These are phyloP conservation scores for Periophthalmus magnuspinnatus DNA, from an alignment of 2,797 vertebrate genomes.

Conservation along the genomic window DNA sequence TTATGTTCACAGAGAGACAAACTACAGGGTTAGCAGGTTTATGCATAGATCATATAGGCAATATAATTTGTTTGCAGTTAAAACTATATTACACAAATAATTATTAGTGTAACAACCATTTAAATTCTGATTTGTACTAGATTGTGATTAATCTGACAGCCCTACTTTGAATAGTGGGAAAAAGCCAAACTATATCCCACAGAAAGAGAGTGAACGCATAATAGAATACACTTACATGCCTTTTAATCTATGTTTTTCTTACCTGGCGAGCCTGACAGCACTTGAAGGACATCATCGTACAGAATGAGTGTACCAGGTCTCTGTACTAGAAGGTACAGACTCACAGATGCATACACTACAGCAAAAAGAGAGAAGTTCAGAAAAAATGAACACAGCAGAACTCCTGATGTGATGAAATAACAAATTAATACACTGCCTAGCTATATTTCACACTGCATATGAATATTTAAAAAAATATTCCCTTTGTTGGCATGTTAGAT, in stretches of 20 bases:
- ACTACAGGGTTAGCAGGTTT: too few relatives aligned
- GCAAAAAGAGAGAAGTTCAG: constrained; percentile 16
- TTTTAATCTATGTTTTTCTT: constrained; percentile 23
- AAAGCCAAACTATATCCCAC: background rate
- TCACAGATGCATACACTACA: constrained; percentile 91
- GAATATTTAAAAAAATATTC: too few relatives aligned
- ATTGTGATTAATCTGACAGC: background rate
- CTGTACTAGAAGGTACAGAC: constrained; percentile 91
- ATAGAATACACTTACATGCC: too few relatives aligned
- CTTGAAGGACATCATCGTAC: constrained; percentile 93
- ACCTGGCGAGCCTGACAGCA: constrained; percentile 93
- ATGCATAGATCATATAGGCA: too few relatives aligned
- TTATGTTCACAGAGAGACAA: too few relatives aligned
- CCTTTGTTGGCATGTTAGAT: too few relatives aligned
- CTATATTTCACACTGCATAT: background rate
- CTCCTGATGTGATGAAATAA: constrained; percentile 5
- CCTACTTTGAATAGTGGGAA: background rate
- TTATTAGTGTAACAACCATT: too few relatives aligned
- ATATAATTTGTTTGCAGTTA: too few relatives aligned
- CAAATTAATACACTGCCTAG: background rate
- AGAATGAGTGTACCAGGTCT: constrained; percentile 94
- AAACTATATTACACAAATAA: too few relatives aligned
- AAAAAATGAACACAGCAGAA: background rate
- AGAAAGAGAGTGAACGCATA: background rate
- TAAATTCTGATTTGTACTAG: too few relatives aligned